These are phyloP conservation scores for Drosophila funebris DNA, from an alignment of 1,140 invertebrate species.

Conservation along the genomic window DNA sequence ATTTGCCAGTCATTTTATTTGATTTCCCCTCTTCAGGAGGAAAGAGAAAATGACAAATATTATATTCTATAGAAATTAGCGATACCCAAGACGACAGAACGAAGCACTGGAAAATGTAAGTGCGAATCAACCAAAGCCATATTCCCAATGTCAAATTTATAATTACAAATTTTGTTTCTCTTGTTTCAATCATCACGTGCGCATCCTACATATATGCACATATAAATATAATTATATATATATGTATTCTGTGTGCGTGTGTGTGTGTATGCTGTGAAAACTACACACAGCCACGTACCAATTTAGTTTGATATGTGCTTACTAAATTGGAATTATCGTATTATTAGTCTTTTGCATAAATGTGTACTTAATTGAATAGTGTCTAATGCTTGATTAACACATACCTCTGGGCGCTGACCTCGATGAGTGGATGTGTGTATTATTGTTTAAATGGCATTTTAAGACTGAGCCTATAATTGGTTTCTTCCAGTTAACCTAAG, in stretches of 20 bases:
- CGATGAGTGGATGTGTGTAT: no score
- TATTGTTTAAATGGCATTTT: no score
- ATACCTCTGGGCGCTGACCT: no score
- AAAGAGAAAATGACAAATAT: constrained; percentile 18
- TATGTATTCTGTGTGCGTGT: no score
- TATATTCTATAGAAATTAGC: constrained; percentile 54
- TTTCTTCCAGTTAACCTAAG: no score
- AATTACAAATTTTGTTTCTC: neutral
- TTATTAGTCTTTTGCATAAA: constrained; percentile 53
- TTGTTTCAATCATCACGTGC: neutral
- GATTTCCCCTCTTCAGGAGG: constrained; percentile 47
- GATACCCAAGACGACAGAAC: neutral
- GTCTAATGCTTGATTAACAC: constrained; percentile 27
- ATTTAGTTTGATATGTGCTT: constrained; percentile 11
- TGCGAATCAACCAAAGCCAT: neutral
- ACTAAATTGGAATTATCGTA: constrained; percentile 29
- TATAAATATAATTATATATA: no score
- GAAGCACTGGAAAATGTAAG: neutral
- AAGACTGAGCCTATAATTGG: no score
- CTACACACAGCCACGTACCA: neutral
- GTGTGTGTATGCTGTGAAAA: neutral
- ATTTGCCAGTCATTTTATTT: constrained; percentile 77
- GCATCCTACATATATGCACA: no score
- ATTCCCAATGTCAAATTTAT: neutral
- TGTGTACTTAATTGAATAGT: constrained; percentile 47